phyloP scores from a whole-genome alignment of 1,140 invertebrate genomes.

The Drosophila cardini region DNA sequence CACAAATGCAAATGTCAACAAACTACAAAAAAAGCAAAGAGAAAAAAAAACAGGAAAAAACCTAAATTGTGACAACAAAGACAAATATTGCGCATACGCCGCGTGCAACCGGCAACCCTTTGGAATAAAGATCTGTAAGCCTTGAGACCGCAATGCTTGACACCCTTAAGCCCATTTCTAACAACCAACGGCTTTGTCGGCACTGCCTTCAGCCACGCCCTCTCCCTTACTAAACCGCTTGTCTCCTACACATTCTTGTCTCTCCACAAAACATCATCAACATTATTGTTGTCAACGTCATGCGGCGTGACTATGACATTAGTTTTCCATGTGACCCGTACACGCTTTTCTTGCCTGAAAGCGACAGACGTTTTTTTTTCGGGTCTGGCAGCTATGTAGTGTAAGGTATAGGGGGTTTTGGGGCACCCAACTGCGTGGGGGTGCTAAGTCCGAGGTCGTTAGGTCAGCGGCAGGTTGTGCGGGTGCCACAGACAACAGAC shows the following conservation, averaged over 20 bases:
- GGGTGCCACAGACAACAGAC: conserved; percentile 13
- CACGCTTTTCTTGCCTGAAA: conserved; percentile 9
- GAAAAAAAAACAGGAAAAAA: too few species aligned
- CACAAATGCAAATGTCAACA: conserved; percentile 66
- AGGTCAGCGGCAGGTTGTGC: conserved; percentile 2
- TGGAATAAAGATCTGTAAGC: conserved; percentile 2
- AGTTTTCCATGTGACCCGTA: conserved; percentile 54
- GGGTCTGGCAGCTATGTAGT: too few species aligned
- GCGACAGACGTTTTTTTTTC: neutral
- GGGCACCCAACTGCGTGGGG: neutral
- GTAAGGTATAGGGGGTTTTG: neutral
- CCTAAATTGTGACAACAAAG: conserved; percentile 21
- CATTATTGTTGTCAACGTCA: conserved; percentile 70
- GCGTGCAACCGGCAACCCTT: conserved; percentile 7
- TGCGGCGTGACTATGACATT: conserved; percentile 75
- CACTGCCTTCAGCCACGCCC: neutral
- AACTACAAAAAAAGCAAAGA: neutral
- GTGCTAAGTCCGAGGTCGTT: neutral
- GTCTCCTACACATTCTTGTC: neutral
- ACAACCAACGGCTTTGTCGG: neutral
- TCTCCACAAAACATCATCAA: conserved; percentile 44
- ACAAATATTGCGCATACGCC: conserved; percentile 30
- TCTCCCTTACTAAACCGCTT: neutral
- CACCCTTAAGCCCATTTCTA: neutral
- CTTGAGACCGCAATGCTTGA: conserved; percentile 6